phyloP scores from a whole-genome alignment of 1,140 invertebrate species.

The Hylyphantes graminicola region DNA sequence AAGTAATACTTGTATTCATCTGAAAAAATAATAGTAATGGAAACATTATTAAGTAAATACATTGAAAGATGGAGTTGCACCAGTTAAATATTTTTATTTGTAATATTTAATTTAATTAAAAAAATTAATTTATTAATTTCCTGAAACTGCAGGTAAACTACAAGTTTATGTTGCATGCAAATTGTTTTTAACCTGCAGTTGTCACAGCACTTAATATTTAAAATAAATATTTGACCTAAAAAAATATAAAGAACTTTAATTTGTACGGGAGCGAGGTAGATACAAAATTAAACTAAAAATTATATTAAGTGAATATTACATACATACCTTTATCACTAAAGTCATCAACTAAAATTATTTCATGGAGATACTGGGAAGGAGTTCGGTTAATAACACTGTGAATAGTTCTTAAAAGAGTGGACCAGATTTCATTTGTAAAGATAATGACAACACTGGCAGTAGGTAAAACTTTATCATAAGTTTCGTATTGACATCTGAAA shows the following conservation, averaged over 20 bases:
- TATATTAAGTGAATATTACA: neutral
- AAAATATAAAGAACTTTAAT: too few relatives aligned
- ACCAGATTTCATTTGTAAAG: slow-evolving; percentile 90
- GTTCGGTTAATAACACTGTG: slow-evolving; percentile 88
- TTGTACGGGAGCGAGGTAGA: too few relatives aligned
- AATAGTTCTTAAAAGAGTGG: slow-evolving; percentile 84
- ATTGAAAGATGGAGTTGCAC: too few relatives aligned
- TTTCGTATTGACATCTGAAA: slow-evolving; percentile 72
- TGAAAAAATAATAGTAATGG: slow-evolving; percentile 64
- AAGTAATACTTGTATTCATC: slow-evolving; percentile 80
- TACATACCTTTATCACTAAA: slow-evolving; percentile 80
- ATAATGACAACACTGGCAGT: slow-evolving; percentile 81
- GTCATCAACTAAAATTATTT: slow-evolving; percentile 91
- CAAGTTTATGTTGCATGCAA: too few relatives aligned
- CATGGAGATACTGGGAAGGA: slow-evolving; percentile 76
- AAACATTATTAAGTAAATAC: neutral
- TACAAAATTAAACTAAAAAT: too few relatives aligned
- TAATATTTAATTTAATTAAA: too few relatives aligned
- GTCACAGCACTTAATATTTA: too few relatives aligned
- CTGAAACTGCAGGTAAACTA: too few relatives aligned
- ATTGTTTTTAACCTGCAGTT: too few relatives aligned
- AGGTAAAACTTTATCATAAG: slow-evolving; percentile 72
- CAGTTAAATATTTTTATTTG: too few relatives aligned
- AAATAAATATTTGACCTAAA: too few relatives aligned
- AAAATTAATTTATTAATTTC: too few relatives aligned